Conservation (phyloP, 2,797 vertebrate species). For the Poeciliopsis gracilis region DNA sequence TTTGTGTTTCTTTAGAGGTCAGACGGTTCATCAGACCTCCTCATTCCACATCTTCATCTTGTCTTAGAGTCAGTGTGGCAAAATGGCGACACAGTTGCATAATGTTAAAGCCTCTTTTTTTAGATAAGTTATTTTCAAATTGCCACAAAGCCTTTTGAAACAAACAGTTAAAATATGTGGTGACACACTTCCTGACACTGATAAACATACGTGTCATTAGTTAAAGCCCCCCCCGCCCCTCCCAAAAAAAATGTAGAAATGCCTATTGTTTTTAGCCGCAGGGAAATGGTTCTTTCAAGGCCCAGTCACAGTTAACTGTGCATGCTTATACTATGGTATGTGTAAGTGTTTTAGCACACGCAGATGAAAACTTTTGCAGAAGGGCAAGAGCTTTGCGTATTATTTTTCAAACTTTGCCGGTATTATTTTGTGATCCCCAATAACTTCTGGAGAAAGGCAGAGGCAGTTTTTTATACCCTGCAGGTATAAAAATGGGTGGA, state of each 20-base stretch:
- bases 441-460: not conserved
- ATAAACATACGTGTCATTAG: constrained; percentile 40
- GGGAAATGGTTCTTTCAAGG: not conserved
- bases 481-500: not conserved
- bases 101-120: constrained; percentile 25
- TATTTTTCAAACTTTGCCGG: constrained; percentile 15
- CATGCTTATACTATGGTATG: constrained; percentile 7
- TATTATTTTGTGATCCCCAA: not conserved
- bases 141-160: not conserved
- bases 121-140: not conserved
- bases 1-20: constrained; percentile 31
- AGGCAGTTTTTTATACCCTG: not conserved
- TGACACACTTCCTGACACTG: constrained; percentile 25
- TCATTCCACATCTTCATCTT: constrained; percentile 19
- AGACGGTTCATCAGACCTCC: constrained; percentile 28
- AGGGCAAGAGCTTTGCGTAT: constrained; percentile 11
- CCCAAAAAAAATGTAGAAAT: not conserved
- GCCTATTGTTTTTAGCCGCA: not conserved
- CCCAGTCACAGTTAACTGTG: not conserved
- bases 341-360: not conserved
- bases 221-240: too few relatives aligned
- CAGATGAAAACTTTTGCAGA: constrained; percentile 5
- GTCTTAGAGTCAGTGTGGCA: constrained; percentile 21
- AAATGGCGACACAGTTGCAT: constrained; percentile 12
- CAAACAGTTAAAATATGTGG: constrained; percentile 10